Percentiles rank a stretch among this genome's conserved stretches.
Evolutionary conservation across 2,888 invertebrate genomes (phyloP).

Genomic region (Geophilus truncorum): DNA sequence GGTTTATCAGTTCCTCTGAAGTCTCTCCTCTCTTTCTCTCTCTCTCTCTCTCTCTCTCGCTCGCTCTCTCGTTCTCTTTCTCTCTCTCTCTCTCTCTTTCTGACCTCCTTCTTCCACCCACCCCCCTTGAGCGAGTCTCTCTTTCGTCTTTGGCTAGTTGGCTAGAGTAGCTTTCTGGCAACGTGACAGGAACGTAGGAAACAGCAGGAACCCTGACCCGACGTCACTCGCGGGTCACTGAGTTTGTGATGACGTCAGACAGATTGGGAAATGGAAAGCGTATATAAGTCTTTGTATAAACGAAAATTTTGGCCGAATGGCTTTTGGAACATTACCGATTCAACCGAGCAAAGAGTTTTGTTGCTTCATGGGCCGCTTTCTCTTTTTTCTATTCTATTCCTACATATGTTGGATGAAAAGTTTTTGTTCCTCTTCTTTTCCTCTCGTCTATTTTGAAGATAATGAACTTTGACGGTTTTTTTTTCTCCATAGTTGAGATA

Average conservation of each 20-base stretch:
- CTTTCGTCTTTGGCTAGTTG: conserved; percentile 22
- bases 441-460: background rate
- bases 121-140: background rate
- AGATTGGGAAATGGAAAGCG: conserved; percentile 21
- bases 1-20: conserved; percentile 6
- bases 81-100: background rate
- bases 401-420: background rate
- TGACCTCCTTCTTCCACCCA: background rate
- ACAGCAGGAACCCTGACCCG: conserved; percentile 27
- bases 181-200: conserved; percentile 15
- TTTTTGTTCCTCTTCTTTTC: background rate
- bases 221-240: conserved; percentile 25
- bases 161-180: conserved; percentile 27
- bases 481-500: background rate
- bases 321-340: conserved; percentile 27
- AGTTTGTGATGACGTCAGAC: conserved; percentile 17
- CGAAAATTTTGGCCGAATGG: conserved; percentile 24
- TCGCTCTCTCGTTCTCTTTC: background rate
- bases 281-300: conserved; percentile 25
- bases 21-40: conserved; percentile 1
- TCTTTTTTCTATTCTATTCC: background rate
- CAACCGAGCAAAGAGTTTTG: conserved; percentile 17
- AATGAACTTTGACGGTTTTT: background rate
- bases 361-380: background rate
- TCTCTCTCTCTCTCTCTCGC: background rate